Base-by-base conservation (phyloP, 2,797 vertebrate genomes). In the Lepidocolaptes lacrymiger region DNA sequence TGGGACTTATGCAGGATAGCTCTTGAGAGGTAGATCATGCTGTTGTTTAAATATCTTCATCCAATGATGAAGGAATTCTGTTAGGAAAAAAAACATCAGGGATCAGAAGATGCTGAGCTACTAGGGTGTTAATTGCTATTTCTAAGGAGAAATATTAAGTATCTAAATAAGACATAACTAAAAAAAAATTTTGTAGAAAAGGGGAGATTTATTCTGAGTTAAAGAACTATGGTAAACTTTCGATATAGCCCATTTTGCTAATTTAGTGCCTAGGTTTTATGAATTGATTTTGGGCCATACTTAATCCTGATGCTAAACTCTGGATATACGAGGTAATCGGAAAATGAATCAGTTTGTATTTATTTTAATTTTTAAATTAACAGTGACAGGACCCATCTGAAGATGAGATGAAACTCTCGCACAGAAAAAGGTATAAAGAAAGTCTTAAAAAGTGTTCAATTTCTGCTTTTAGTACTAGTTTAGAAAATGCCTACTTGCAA, bases 331-430 rank as follows among this genome's bases (percentile, higher is more conserved):
- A 62, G 8, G 12, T 72, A 77, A 77, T 7, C 41, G 21, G n/a
- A 46, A 34, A 75, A 58, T 34, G 11, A 56, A 81, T 62, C 24
- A 51, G 19, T 6, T 68, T 78, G 16, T 49, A 52, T 52, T 43
- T 77, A 63, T 39, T 75, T 36, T 6, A 2, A 8, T 30, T 88
- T 84, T 78, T 27, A 51, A 85, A 81, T 54, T 64, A 75, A 1
- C 23, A 62, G 23, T 48, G 22, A 62, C 27, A 55, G 18, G 39
- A 55, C 26, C 8, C 14, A 34, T 37, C 32, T 85, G 46, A 75
- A 72, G n/a, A 44, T 5, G 11, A 61, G 34, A 32, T 3, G 0
- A 73, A 84, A n/a, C 4, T 1, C 3, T 68, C 24, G 6, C n/a
- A 18, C n/a, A 92, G 23, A 51, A 85, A 85, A 44, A 62, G 9